These are phyloP conservation scores for Ceraclea dissimilis DNA, from an alignment of 2,888 invertebrate genomes.

Conservation along the genomic window DNA sequence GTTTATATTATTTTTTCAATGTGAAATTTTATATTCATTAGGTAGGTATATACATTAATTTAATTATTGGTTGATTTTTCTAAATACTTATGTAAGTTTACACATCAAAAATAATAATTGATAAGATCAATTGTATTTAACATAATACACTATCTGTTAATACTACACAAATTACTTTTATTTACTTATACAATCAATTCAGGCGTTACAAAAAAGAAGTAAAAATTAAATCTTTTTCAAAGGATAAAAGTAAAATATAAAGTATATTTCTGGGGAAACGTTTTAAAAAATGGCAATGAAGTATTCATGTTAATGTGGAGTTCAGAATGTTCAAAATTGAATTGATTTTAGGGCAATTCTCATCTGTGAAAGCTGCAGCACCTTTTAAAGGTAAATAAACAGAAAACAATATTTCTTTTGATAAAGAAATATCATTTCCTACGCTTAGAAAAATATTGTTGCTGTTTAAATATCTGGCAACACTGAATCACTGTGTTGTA, in stretches of 20 bases:
- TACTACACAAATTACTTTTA: too few species aligned
- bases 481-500: neutral
- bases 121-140: too few species aligned
- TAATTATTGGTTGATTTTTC: too few species aligned
- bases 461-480: conserved; percentile 2
- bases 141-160: too few species aligned
- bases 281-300: neutral
- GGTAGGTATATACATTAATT: too few species aligned
- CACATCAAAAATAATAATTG: too few species aligned
- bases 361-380: conserved; percentile 23
- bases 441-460: neutral
- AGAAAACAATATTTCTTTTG: neutral
- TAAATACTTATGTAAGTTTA: too few species aligned
- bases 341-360: conserved; percentile 24
- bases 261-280: neutral
- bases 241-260: neutral
- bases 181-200: too few species aligned
- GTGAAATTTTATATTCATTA: too few species aligned
- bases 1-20: too few species aligned
- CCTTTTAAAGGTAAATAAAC: conserved; percentile 26
- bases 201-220: too few species aligned
- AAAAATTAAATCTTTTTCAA: too few species aligned
- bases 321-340: conserved; percentile 2
- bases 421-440: neutral
- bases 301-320: neutral